Evolutionary conservation across 1,140 invertebrate species (phyloP).

Genomic region (Anthonomus grandis): DNA sequence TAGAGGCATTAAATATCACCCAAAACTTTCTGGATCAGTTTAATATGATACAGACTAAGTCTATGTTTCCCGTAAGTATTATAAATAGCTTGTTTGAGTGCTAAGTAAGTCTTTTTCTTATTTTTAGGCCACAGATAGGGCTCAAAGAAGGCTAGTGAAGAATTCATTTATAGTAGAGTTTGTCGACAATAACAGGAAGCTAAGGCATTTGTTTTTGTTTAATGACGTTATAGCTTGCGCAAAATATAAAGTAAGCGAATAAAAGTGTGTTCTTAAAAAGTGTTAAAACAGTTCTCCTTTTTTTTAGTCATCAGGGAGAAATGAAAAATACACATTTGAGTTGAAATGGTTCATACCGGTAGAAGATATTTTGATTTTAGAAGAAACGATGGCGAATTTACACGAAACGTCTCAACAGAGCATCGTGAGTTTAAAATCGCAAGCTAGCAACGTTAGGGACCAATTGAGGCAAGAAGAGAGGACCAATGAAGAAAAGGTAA

Average conservation of each 20-base stretch:
- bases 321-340: slow-evolving; percentile 86
- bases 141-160: slow-evolving; percentile 83
- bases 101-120: slow-evolving; percentile 12
- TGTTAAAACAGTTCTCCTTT: neutral
- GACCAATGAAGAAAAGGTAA: slow-evolving; percentile 59
- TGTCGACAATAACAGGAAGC: slow-evolving; percentile 80
- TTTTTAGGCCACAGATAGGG: slow-evolving; percentile 70
- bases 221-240: slow-evolving; percentile 94
- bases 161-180: slow-evolving; percentile 94
- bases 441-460: slow-evolving; percentile 81
- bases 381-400: slow-evolving; percentile 65
- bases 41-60: slow-evolving; percentile 83
- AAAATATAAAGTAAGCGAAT: slow-evolving; percentile 74
- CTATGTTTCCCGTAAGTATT: slow-evolving; percentile 72
- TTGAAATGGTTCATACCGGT: slow-evolving; percentile 90
- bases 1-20: slow-evolving; percentile 81
- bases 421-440: slow-evolving; percentile 79
- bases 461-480: slow-evolving; percentile 73
- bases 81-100: too few species aligned
- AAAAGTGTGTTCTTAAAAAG: neutral
- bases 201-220: slow-evolving; percentile 90
- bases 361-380: slow-evolving; percentile 68
- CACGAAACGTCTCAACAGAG: slow-evolving; percentile 73
- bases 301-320: slow-evolving; percentile 64
- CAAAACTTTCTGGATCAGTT: slow-evolving; percentile 88